These are phyloP conservation scores for Thripadectes ignobilis DNA, from an alignment of 2,797 vertebrate genomes.

Conservation along the genomic window DNA sequence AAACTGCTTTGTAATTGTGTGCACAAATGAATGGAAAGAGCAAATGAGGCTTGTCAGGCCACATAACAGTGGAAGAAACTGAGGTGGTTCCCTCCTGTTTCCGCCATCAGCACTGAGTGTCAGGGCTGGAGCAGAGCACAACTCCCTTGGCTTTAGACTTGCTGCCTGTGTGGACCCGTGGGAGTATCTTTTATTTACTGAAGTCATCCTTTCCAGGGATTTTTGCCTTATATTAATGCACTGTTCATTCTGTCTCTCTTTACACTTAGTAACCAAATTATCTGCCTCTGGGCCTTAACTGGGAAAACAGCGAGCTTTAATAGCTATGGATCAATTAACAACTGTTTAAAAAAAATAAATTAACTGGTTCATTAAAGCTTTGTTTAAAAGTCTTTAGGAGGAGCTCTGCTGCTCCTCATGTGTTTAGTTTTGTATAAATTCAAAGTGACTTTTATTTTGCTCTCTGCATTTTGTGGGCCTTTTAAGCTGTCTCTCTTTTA, in stretches of 20 bases:
- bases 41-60: background rate
- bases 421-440: background rate
- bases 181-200: background rate
- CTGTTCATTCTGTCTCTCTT: background rate
- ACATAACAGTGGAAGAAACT: background rate
- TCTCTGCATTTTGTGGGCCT: background rate
- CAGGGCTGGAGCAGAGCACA: background rate
- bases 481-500: background rate
- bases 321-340: background rate
- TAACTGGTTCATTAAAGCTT: background rate
- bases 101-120: background rate
- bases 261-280: background rate
- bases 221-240: background rate
- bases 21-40: background rate
- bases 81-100: background rate
- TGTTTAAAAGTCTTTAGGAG: background rate
- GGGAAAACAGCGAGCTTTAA: background rate
- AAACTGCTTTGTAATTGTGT: slow-evolving; percentile 6
- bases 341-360: background rate
- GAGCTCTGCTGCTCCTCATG: background rate
- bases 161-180: background rate
- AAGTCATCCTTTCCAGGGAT: background rate
- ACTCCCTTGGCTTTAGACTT: background rate
- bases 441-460: background rate
- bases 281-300: background rate